Evolutionary conservation across 2,113 vertebrate species (phyloP), one percentile per base, ranked within the genome.

Genomic region (Crotalus tigris): DNA sequence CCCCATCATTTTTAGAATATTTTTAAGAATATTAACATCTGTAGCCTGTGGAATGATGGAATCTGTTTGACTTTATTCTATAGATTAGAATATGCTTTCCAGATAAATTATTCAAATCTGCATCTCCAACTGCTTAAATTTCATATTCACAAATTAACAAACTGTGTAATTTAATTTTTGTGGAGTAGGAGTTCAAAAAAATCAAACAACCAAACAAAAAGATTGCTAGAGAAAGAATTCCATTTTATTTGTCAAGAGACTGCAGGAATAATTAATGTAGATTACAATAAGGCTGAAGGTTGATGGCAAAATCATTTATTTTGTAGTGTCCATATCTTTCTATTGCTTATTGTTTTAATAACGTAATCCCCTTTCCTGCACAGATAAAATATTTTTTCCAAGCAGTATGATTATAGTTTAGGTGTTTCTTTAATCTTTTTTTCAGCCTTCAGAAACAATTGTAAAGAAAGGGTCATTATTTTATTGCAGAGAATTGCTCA

Each of bases 301-400:
- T n/a, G n/a, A 94, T 64, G 91, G 54, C 15, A 12, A 46, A 88
- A 53, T 94, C 24, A 0, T 91, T 51, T 94, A 54, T 91, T 88
- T 93, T 59, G 0, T 39, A 64, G 57, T 69, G 94, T 64, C 85
- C 92, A n/a, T 86, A 88, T 46, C 59, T 87, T 86, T 81, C 89
- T 93, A 33, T 19, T 57, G 87, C 92, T 94, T 94, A 89, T 88
- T 81, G n/a, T 6, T 95, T 94, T 91, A 53, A 85, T 33, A 44
- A 89, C 2, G 17, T 88, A 75, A 26, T 46, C 54, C 49, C 91
- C 44, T 91, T 55, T 15, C 91, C 64, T 93, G 23, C 92, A 53
- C 95, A 94, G 89, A 93, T 89, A 89, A 19, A 13, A 85, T 95
- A 95, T 91, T 94, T 92, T n/a, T 61, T 91, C 59, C 88, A 85